phyloP scores from a whole-genome alignment of 1,140 invertebrate genomes.

The Protaetia brevitarsis region DNA sequence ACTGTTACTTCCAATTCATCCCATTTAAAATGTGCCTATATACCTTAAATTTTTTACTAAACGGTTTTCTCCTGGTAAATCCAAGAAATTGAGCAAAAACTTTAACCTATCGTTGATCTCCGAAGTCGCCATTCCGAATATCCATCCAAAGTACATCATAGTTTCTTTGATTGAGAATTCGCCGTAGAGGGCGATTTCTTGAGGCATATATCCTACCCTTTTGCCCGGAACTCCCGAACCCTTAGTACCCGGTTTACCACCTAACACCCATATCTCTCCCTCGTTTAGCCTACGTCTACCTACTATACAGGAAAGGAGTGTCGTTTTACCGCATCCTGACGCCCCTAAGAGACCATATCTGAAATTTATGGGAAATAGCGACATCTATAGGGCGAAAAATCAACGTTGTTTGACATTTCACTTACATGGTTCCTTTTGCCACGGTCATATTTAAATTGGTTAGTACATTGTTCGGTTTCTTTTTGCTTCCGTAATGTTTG shows the following conservation, averaged over 20 bases:
- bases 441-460: slow-evolving; percentile 88
- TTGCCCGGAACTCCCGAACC: slow-evolving; percentile 85
- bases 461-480: slow-evolving; percentile 75
- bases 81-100: slow-evolving; percentile 87
- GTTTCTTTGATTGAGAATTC: slow-evolving; percentile 94
- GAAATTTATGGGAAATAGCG: slow-evolving; percentile 36
- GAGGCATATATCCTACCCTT: slow-evolving; percentile 78
- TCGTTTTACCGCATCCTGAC: slow-evolving; percentile 83
- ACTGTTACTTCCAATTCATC: neutral
- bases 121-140: slow-evolving; percentile 82
- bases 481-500: slow-evolving; percentile 81
- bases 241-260: slow-evolving; percentile 75
- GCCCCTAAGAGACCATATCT: slow-evolving; percentile 85
- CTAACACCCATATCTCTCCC: slow-evolving; percentile 83
- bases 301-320: slow-evolving; percentile 80
- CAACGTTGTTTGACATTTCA: slow-evolving; percentile 43
- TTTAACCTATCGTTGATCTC: slow-evolving; percentile 78
- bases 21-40: neutral
- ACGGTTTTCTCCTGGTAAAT: slow-evolving; percentile 79
- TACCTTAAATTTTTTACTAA: slow-evolving; percentile 73
- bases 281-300: slow-evolving; percentile 75
- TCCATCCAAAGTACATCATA: slow-evolving; percentile 93
- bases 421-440: slow-evolving; percentile 87
- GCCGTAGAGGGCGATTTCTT: slow-evolving; percentile 90
- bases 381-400: no score